Percentiles rank a stretch among this genome's conserved stretches.
Conservation (phyloP, 2,797 vertebrate species). For the Gymnocypris eckloni region DNA sequence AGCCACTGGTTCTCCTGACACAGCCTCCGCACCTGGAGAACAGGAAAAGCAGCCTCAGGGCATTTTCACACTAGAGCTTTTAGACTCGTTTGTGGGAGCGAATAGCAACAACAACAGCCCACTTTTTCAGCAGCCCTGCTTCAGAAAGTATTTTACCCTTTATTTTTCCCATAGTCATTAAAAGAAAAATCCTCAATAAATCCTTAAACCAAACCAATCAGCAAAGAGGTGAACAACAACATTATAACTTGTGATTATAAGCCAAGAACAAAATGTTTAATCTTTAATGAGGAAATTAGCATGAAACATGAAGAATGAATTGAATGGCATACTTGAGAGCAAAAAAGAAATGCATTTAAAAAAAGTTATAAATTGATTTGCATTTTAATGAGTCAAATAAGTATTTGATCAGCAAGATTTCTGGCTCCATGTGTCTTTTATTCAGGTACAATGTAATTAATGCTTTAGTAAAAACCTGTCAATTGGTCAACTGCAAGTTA, state of each 20-base stretch:
- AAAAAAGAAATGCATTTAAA: too few species aligned
- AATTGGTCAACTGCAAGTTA: neutral
- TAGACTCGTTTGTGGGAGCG: neutral
- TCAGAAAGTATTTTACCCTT: neutral
- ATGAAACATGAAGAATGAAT: neutral
- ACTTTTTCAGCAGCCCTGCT: neutral
- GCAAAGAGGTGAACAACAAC: neutral
- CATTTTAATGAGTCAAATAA: too few species aligned
- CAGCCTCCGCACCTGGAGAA: conserved; percentile 74
- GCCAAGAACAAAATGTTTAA: too few species aligned
- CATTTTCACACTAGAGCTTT: conserved; percentile 22
- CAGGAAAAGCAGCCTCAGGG: conserved; percentile 27
- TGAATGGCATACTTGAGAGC: neutral
- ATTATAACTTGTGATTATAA: neutral
- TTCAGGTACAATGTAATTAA: too few species aligned
- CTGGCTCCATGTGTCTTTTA: too few species aligned
- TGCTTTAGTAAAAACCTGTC: neutral
- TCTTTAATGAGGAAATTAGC: neutral
- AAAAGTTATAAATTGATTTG: too few species aligned
- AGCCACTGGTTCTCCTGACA: conserved; percentile 91
- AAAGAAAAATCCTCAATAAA: neutral
- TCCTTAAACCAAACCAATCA: neutral
- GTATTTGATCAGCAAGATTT: too few species aligned
- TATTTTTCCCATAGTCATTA: neutral
- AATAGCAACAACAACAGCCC: neutral